Evolutionary conservation across 2,888 invertebrate genomes (phyloP).

Genomic region (Apamea epomidion): DNA sequence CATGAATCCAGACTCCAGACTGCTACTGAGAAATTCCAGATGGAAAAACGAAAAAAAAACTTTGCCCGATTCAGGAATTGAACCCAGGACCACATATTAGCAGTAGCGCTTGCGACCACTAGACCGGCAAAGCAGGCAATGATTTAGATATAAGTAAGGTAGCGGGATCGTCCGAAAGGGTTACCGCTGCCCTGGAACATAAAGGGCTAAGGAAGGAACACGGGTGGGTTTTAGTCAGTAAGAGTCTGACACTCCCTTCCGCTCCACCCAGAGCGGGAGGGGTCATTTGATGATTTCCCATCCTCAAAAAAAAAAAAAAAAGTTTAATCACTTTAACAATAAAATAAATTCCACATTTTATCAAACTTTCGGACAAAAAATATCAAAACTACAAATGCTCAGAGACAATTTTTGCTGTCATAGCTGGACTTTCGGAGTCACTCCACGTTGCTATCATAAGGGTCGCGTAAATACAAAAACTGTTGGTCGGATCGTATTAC

Average conservation of each 20-base stretch:
- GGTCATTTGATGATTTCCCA: too few species aligned
- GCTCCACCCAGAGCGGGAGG: too few species aligned
- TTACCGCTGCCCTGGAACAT: too few species aligned
- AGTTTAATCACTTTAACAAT: neutral
- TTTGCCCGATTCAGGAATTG: neutral
- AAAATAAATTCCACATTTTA: neutral
- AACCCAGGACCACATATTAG: neutral
- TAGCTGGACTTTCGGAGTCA: neutral
- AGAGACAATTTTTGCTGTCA: neutral
- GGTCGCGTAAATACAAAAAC: conserved; percentile 49
- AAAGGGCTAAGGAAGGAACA: too few species aligned
- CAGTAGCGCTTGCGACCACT: neutral
- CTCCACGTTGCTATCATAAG: neutral
- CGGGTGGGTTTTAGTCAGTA: too few species aligned
- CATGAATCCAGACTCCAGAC: neutral
- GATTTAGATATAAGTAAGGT: neutral
- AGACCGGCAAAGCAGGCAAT: neutral
- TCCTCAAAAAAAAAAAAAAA: too few species aligned
- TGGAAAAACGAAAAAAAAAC: too few species aligned
- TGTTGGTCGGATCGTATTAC: conserved; percentile 40
- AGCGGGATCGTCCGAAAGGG: too few species aligned
- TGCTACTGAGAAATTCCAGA: neutral
- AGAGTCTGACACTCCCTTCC: too few species aligned
- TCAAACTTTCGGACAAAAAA: neutral
- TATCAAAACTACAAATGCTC: neutral